Evolutionary conservation across 2,797 vertebrate genomes (phyloP), one percentile per base, ranked within the genome.

Genomic region (Zalophus californianus): DNA sequence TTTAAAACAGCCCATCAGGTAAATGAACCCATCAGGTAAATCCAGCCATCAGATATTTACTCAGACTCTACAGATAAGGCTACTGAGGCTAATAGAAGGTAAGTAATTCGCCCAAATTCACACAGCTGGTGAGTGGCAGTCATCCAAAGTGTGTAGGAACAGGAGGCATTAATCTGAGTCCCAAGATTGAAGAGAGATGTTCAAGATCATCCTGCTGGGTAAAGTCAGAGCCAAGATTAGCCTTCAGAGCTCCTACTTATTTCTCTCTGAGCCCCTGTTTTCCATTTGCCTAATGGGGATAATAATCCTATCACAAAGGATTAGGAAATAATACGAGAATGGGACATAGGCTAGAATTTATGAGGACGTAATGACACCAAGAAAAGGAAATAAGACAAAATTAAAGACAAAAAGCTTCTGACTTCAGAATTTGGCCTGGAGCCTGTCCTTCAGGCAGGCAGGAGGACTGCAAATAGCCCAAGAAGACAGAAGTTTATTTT

Each of bases 211-310:
- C 56, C 32, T 82, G 20, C 20, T 78, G 52, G 41, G 86, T 90
- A 86, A 92, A 80, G 58, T 93, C 86, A 96, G 86, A 84, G 41
- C 41, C 52, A 86, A 86, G 32, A 95, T 86, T 95, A 83, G 41
- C 44, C 68, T 86, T 94, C 77, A 89, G 56, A 90, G 18, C 38
- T 77, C 79, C 62, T 79, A 38, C 35, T 29, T 80, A 44, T 62
- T 91, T 89, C 50, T 58, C 50, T 84, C 78, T 38, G 62, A 86
- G 62, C 48, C 64, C 82, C 29, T 50, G 20, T 86, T 95, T 90
- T 87, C 86, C 23, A 56, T 86, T 93, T 93, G 6, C 44, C 73
- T 78, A 73, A 86, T 11, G 58, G 12, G 29, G 23, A 95, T 86
- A 91, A 86, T 54, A 90, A 90, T 78, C 25, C 27, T 89, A 52